These are phyloP conservation scores for Festucalex cinctus DNA, from an alignment of 2,113 vertebrate genomes.

Conservation along the genomic window DNA sequence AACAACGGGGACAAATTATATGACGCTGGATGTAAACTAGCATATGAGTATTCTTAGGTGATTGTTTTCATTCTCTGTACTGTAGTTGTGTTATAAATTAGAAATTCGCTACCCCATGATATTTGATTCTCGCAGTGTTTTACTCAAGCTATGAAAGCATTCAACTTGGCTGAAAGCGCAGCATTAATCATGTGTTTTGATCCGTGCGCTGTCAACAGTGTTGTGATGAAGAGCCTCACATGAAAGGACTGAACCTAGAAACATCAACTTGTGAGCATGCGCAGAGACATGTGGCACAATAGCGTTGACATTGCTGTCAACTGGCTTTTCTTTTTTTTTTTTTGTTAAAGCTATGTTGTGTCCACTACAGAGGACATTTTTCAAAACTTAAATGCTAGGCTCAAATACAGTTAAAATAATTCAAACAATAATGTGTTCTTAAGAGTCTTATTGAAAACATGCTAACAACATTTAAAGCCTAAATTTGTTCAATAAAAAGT, in stretches of 20 bases:
- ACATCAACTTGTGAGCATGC: conserved; percentile 41
- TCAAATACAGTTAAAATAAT: no score
- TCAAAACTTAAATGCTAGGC: no score
- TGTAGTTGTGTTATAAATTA: background rate
- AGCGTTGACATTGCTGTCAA: no score
- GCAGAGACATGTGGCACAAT: conserved; percentile 15
- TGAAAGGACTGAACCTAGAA: conserved; percentile 41
- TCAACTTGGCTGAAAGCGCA: conserved; percentile 18
- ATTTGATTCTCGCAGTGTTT: background rate
- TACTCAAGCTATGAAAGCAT: conserved; percentile 16
- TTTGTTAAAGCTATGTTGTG: no score
- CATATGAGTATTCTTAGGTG: background rate
- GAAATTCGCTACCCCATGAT: background rate
- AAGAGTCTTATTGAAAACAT: no score
- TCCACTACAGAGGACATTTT: no score
- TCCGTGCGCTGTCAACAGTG: conserved; percentile 30
- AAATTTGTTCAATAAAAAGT: no score
- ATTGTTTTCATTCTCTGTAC: background rate
- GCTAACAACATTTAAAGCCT: no score
- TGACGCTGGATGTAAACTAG: background rate
- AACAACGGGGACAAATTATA: background rate
- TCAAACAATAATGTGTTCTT: no score
- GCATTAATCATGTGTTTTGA: conserved; percentile 31
- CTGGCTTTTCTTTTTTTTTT: no score
- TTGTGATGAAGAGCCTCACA: conserved; percentile 37